Percentiles rank a stretch among this genome's conserved stretches.
Evolutionary conservation across 2,113 vertebrate species (phyloP).

Genomic region (Lagopus leucura): DNA sequence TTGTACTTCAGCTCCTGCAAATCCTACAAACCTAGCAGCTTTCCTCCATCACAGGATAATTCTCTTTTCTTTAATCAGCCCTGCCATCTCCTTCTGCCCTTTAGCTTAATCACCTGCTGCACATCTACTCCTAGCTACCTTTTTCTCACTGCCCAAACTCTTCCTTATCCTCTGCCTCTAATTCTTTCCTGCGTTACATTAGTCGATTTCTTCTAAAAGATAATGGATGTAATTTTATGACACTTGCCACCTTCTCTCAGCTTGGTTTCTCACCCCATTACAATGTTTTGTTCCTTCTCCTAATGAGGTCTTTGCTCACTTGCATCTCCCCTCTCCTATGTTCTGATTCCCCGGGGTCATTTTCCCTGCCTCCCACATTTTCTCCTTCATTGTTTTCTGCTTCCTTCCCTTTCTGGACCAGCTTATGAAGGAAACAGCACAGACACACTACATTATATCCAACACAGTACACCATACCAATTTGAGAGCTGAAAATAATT

Average conservation of each 20-base stretch:
- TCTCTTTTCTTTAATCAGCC: neutral
- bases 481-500: constrained; percentile 17
- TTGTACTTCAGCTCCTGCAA: neutral
- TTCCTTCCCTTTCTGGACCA: neutral
- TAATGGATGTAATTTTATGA: neutral
- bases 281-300: neutral
- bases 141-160: neutral
- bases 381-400: neutral
- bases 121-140: neutral
- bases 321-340: neutral
- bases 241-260: neutral
- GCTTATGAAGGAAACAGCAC: neutral
- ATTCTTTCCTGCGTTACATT: neutral
- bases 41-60: fast-evolving
- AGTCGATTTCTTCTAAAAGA: neutral
- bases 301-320: neutral
- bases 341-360: neutral
- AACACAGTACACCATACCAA: neutral
- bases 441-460: neutral
- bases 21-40: neutral
- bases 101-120: neutral
- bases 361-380: neutral
- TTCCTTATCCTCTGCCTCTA: neutral
- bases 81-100: neutral
- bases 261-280: neutral